A percentile compares a stretch with the other conserved stretches of the same genome.
phyloP scores from a whole-genome alignment of 2,888 invertebrate genomes.

The Sinelater perroti region DNA sequence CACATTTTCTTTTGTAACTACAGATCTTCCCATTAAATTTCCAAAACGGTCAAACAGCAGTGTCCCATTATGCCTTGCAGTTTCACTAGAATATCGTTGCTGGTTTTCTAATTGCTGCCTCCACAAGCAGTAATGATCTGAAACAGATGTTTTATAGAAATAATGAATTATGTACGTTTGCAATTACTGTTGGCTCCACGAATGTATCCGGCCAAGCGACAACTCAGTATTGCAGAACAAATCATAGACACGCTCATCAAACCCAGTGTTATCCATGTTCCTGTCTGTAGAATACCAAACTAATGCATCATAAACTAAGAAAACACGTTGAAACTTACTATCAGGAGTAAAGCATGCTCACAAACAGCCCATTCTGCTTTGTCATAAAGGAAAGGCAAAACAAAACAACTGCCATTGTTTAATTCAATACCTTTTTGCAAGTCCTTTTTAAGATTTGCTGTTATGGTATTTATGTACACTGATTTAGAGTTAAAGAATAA shows the following conservation, averaged over 20 bases:
- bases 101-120: neutral
- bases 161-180: neutral
- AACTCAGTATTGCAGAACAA: conserved; percentile 30
- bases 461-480: neutral
- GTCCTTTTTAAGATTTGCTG: neutral
- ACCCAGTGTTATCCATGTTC: conserved; percentile 36
- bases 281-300: conserved; percentile 24
- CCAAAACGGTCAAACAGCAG: conserved; percentile 30
- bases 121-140: conserved; percentile 11
- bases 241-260: conserved; percentile 34
- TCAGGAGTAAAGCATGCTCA: conserved; percentile 29
- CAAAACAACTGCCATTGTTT: conserved; percentile 39
- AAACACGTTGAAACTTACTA: conserved; percentile 28
- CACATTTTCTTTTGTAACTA: conserved; percentile 6
- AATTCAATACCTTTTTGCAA: conserved; percentile 16
- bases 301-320: conserved; percentile 2
- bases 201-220: conserved; percentile 30
- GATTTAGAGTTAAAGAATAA: neutral
- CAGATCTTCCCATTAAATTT: conserved; percentile 23
- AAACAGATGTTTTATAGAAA: neutral
- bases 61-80: conserved; percentile 20
- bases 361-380: conserved; percentile 32
- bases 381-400: conserved; percentile 31
- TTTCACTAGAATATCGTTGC: conserved; percentile 16
- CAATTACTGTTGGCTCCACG: conserved; percentile 36